Evolutionary conservation across 2,888 invertebrate genomes (phyloP).

Genomic region (Agonopterix subpropinquella): DNA sequence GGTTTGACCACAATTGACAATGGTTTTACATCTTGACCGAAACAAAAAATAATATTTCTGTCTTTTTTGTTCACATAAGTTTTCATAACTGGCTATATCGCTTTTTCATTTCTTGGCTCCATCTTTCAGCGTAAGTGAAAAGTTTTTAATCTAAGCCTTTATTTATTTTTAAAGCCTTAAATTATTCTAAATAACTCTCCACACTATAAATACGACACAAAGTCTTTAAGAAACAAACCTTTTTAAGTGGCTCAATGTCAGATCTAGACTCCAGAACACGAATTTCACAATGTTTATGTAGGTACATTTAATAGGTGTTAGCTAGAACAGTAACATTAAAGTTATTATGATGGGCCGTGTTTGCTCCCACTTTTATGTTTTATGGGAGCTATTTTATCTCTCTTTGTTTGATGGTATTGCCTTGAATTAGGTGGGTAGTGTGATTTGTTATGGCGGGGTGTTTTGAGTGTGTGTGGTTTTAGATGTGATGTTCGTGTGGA

Average conservation of each 20-base stretch:
- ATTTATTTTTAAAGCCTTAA: no score
- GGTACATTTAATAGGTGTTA: slow-evolving; percentile 29
- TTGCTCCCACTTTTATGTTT: slow-evolving; percentile 1
- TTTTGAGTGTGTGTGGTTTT: no score
- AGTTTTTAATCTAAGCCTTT: no score
- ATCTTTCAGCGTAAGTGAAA: no score
- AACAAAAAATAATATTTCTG: no score
- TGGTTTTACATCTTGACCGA: no score
- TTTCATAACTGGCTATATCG: no score
- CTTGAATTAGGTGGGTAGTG: background rate
- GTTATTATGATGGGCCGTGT: slow-evolving; percentile 22
- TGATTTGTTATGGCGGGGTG: background rate
- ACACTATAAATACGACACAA: slow-evolving; percentile 13
- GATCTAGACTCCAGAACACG: slow-evolving; percentile 23
- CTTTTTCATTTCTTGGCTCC: no score
- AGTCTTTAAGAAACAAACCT: slow-evolving; percentile 12
- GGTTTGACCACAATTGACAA: no score
- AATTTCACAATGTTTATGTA: slow-evolving; percentile 35
- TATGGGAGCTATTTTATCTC: background rate
- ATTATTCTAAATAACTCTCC: background rate
- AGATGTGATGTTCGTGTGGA: no score
- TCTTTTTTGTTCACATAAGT: no score
- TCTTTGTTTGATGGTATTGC: background rate
- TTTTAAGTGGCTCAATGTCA: slow-evolving; percentile 32
- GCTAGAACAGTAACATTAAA: slow-evolving; percentile 20